Conservation (phyloP, 2,888 invertebrate species). For the Chydorus sphaericus region DNA sequence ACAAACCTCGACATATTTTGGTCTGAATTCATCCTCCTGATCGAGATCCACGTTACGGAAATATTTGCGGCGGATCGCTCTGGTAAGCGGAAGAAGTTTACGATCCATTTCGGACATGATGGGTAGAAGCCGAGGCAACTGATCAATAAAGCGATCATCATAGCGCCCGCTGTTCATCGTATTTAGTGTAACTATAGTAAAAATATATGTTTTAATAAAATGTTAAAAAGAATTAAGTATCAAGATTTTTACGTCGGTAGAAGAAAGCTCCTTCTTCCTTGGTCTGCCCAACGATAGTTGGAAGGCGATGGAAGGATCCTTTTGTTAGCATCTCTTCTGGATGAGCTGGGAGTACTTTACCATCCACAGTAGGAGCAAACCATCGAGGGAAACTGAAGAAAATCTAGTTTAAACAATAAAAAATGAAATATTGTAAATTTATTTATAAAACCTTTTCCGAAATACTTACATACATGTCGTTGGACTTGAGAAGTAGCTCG, state of each 20-base stretch:
- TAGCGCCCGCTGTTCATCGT: conserved; percentile 24
- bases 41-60: conserved; percentile 24
- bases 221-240: not conserved
- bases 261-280: conserved; percentile 24
- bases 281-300: conserved; percentile 22
- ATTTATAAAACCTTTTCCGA: not conserved
- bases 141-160: conserved; percentile 24
- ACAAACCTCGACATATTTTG: conserved; percentile 23
- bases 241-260: conserved; percentile 21
- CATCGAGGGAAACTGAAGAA: conserved; percentile 25
- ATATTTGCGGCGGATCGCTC: conserved; percentile 22
- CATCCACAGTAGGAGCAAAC: conserved; percentile 23
- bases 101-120: conserved; percentile 23
- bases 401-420: conserved; percentile 16
- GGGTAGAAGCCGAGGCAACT: conserved; percentile 23
- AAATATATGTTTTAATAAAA: not conserved
- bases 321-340: conserved; percentile 20
- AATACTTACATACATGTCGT: conserved; percentile 23
- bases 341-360: conserved; percentile 19
- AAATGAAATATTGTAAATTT: not conserved
- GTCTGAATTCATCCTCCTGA: conserved; percentile 24
- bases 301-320: conserved; percentile 21
- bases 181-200: conserved; percentile 22
- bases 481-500: conserved; percentile 20
- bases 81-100: conserved; percentile 23